phyloP scores from a whole-genome alignment of 2,888 invertebrate genomes.

The Bedellia somnulentella region DNA sequence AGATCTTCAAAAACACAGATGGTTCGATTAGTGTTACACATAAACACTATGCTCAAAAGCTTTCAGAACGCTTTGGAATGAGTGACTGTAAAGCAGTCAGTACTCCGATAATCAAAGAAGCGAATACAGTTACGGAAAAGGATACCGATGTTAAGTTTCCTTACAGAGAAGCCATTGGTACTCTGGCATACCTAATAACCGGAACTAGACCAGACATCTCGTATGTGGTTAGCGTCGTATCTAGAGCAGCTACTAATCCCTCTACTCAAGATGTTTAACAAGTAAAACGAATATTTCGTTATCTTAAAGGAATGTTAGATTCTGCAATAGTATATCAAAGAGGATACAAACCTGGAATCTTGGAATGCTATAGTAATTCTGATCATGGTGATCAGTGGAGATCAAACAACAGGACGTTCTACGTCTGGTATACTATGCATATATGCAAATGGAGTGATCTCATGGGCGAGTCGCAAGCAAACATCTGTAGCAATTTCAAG shows the following conservation, averaged over 20 bases:
- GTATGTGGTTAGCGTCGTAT: conserved; percentile 3
- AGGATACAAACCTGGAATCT: background rate
- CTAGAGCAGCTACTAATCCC: conserved; percentile 5
- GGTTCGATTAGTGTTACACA: conserved; percentile 2
- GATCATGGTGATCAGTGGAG: conserved; percentile 9
- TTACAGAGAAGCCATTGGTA: conserved; percentile 5
- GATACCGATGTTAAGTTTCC: conserved; percentile 1
- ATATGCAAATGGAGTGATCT: too few species aligned
- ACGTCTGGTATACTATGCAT: too few species aligned
- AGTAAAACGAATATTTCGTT: conserved; percentile 7
- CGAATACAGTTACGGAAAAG: background rate
- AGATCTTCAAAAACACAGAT: background rate
- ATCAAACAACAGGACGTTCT: conserved; percentile 5
- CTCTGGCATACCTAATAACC: conserved; percentile 4
- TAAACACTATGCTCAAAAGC: conserved; percentile 1
- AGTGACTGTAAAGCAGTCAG: conserved; percentile 2
- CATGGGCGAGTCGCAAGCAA: too few species aligned
- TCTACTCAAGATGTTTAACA: background rate
- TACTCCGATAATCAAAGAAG: conserved; percentile 5
- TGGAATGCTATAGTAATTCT: conserved; percentile 7
- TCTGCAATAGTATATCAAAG: background rate
- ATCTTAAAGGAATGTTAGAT: conserved; percentile 1
- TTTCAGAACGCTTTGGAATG: too few species aligned
- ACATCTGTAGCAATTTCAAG: too few species aligned
- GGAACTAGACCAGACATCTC: conserved; percentile 5